Base-by-base conservation (phyloP, 2,888 invertebrate species). In the Dorcus parallelipipedus region DNA sequence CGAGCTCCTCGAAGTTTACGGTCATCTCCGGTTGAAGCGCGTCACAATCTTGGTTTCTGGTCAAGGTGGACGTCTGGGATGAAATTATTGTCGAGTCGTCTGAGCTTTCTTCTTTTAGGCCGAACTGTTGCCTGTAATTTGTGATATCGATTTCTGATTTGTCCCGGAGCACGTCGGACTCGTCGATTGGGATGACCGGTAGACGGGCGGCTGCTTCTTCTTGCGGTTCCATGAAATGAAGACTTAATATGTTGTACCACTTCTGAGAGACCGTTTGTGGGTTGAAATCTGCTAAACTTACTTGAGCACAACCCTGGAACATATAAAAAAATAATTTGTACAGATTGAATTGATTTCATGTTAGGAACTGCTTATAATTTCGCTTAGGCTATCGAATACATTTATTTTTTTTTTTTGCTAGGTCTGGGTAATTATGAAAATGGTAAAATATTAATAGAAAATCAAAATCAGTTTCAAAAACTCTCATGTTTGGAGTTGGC, bases 11-110 rank as follows among this genome's bases (percentile, higher is more conserved):
- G 45, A 84, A 78, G 64, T 81, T 79, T 51, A 54, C 43, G 8
- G 38, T 33, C n/a, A 82, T 78, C 6, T 80, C 78, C 3, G 82
- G 80, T 58, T 81, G 80, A 52, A 82, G 72, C 62, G 78, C 79
- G 54, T 81, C 80, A 62, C 81, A 81, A 59, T 83, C 85, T 83
- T 90, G 90, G 79, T 94, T 96, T 71, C 97, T 86, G 14, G 97
- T 97, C 26, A 97, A 82, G 0, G 97, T 97, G 1, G 96, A 97
- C 0, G 97, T 95, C 78, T 97, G 96, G 9, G 96, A 97, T 2
- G 96, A 94, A 67, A 97, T 96, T 64, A 97, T 93, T 0, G 97
- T 97, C 17, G 95, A 95, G 76, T 97, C 97, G 76, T 97, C 97
- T 23, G 95, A 95, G 68, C 95, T 96, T 77, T 97, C 97, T 74